phyloP scores from a whole-genome alignment of 2,113 vertebrate genomes.

The Philantomba maxwellii region DNA sequence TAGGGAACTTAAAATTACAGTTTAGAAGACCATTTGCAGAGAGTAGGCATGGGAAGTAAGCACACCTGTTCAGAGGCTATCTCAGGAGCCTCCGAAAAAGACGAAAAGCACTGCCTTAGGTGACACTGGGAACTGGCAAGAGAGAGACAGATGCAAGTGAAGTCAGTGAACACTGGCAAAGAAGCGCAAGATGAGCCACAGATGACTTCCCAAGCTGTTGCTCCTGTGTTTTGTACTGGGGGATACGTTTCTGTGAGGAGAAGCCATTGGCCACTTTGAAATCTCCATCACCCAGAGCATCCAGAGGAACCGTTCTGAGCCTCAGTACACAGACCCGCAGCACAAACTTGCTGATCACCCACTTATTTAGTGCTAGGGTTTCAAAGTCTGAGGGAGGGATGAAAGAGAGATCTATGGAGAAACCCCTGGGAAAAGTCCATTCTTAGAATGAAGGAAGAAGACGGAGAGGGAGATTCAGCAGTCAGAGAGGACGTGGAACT shows the following conservation, averaged over 20 bases:
- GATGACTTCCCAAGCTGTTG: too few relatives aligned
- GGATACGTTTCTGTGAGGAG: not conserved
- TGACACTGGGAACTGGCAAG: not conserved
- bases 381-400: not conserved
- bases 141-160: not conserved
- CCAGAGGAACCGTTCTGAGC: not conserved
- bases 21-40: not conserved
- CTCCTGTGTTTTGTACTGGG: not conserved
- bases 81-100: not conserved
- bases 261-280: not conserved
- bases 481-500: not conserved
- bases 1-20: not conserved
- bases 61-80: not conserved
- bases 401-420: not conserved
- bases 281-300: not conserved
- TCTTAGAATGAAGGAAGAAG: not conserved
- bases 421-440: not conserved
- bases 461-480: not conserved
- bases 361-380: not conserved
- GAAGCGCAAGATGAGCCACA: not conserved
- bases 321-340: accelerated
- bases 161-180: not conserved
- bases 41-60: not conserved
- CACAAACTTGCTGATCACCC: too few relatives aligned
- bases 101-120: not conserved